Percentiles rank a stretch among this genome's conserved stretches.
Conservation (phyloP, 2,888 invertebrate genomes). For the Dicycla oo region DNA sequence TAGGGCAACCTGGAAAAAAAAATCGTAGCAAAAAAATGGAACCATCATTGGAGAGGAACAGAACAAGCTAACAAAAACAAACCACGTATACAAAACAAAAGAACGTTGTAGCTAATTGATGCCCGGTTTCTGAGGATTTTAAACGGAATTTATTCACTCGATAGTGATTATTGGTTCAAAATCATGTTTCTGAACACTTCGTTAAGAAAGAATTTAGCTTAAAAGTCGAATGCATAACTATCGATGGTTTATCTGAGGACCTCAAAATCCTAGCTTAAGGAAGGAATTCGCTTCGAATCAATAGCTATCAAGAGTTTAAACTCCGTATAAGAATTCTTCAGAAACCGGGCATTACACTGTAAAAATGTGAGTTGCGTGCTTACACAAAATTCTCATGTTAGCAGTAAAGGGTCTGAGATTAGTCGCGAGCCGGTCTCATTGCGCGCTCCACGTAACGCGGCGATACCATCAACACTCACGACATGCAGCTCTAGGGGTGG, state of each 20-base stretch:
- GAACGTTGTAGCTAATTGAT: too few relatives aligned
- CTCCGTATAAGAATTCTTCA: too few relatives aligned
- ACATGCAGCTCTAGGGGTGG: conserved; percentile 75
- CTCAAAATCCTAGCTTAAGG: too few relatives aligned
- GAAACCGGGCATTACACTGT: conserved; percentile 4
- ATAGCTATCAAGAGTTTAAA: too few relatives aligned
- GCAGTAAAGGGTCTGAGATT: conserved; percentile 81
- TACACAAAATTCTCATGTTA: conserved; percentile 61
- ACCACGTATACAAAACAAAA: background rate
- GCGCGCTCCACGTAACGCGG: conserved; percentile 70
- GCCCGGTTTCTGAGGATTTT: too few relatives aligned
- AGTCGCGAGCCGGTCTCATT: conserved; percentile 77
- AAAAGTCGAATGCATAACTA: too few relatives aligned
- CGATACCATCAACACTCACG: conserved; percentile 84
- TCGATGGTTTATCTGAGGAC: too few relatives aligned
- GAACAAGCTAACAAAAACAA: background rate
- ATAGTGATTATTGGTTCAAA: too few relatives aligned
- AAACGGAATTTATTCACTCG: too few relatives aligned
- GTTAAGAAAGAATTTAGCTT: too few relatives aligned
- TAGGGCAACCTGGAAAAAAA: background rate
- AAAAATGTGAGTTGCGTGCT: conserved; percentile 29
- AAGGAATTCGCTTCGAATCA: too few relatives aligned
- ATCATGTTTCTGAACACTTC: too few relatives aligned
- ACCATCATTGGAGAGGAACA: background rate
- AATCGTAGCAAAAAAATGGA: background rate